Conservation (phyloP, 2,797 vertebrate genomes). For the Scyliorhinus canicula region DNA sequence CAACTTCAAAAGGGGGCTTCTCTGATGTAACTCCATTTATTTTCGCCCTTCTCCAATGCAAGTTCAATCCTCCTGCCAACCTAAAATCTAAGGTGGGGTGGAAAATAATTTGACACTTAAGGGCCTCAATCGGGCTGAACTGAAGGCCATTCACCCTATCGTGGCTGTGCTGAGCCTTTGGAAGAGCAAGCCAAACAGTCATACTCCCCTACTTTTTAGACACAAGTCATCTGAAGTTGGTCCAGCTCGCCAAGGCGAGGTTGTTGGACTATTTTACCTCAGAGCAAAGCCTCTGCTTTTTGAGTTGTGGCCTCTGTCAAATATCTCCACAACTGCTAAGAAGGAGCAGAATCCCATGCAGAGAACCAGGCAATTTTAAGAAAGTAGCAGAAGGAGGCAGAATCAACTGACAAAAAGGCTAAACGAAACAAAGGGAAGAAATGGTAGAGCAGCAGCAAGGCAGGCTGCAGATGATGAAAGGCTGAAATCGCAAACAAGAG, state of each 20-base stretch:
- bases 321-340: too few species aligned
- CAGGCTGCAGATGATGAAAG: neutral
- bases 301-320: neutral
- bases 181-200: neutral
- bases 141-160: neutral
- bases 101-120: too few species aligned
- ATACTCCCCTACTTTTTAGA: neutral
- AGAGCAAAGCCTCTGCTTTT: neutral
- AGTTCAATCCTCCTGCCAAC: too few species aligned
- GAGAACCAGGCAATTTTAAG: neutral
- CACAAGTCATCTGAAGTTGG: neutral
- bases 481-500: neutral
- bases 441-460: neutral
- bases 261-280: neutral
- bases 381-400: neutral
- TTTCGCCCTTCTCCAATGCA: too few species aligned
- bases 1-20: too few species aligned
- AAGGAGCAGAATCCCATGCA: neutral
- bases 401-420: neutral
- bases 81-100: too few species aligned
- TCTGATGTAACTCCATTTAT: too few species aligned
- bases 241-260: neutral
- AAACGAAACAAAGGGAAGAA: neutral
- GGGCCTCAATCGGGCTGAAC: neutral
- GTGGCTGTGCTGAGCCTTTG: neutral